phyloP scores from a whole-genome alignment of 2,113 vertebrate species.

The Entomyzon cyanotis region DNA sequence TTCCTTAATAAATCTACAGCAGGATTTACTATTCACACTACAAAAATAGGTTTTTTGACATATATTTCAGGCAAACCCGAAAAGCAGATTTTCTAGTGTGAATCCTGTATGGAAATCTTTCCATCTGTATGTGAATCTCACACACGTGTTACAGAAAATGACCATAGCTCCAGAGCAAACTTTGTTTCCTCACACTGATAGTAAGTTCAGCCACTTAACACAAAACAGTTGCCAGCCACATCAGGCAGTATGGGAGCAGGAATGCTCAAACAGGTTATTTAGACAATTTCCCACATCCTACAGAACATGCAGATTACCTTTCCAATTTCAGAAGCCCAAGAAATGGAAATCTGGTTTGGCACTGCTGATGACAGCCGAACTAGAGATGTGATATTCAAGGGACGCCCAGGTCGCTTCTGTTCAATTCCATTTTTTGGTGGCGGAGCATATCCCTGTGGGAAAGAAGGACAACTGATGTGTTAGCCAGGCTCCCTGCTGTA shows the following conservation, averaged over 20 bases:
- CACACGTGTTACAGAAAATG: neutral
- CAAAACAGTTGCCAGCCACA: neutral
- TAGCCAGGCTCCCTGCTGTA: neutral
- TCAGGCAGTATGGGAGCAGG: neutral
- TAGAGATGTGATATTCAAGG: slow-evolving; percentile 94
- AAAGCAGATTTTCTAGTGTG: neutral
- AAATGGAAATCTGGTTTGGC: slow-evolving; percentile 96
- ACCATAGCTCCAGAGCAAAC: neutral
- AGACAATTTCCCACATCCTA: neutral
- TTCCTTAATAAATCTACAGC: neutral
- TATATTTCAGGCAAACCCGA: neutral
- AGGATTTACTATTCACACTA: neutral
- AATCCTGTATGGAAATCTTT: neutral
- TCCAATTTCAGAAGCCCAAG: slow-evolving; percentile 96
- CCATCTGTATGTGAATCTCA: neutral
- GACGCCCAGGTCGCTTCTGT: slow-evolving; percentile 91
- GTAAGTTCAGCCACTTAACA: neutral
- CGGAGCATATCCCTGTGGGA: slow-evolving; percentile 86
- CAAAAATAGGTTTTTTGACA: neutral
- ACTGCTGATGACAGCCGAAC: slow-evolving; percentile 92
- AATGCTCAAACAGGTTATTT: neutral
- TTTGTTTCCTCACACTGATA: neutral
- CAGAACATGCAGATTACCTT: slow-evolving; percentile 78
- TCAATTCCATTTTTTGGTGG: slow-evolving; percentile 97
- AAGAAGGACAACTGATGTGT: neutral